phyloP scores from a whole-genome alignment of 2,888 invertebrate genomes.

The Lasioglossum lativentre region DNA sequence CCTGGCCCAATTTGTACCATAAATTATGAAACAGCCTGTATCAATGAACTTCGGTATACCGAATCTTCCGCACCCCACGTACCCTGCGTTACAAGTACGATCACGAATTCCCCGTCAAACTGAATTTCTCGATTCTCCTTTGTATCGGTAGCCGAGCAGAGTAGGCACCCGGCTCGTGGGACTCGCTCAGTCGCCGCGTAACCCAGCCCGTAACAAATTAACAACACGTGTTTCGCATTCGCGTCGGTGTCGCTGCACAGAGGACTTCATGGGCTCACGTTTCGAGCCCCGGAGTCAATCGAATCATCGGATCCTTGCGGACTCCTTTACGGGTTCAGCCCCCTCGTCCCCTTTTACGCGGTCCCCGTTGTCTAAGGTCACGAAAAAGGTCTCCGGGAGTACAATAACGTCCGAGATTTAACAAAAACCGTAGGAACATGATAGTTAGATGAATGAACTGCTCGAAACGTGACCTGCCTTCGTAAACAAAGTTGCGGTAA shows the following conservation, averaged over 20 bases:
- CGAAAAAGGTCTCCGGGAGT: background rate
- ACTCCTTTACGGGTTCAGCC: background rate
- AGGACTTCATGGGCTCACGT: constrained; percentile 19
- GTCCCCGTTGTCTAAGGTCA: constrained; percentile 5
- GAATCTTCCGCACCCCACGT: background rate
- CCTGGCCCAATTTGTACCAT: too few relatives aligned
- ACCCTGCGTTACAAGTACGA: constrained; percentile 14
- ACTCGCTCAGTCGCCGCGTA: constrained; percentile 26
- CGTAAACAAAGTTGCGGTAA: background rate
- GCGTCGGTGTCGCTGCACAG: constrained; percentile 15
- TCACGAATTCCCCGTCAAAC: constrained; percentile 48
- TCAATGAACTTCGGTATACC: background rate
- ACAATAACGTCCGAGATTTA: background rate
- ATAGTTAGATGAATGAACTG: background rate
- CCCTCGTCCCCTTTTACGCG: background rate
- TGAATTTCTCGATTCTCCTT: constrained; percentile 53
- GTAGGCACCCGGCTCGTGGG: constrained; percentile 20
- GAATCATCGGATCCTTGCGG: constrained; percentile 31
- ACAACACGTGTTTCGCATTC: constrained; percentile 59
- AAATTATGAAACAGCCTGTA: too few relatives aligned
- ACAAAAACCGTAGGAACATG: background rate
- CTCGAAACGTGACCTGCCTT: background rate
- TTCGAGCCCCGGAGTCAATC: constrained; percentile 30
- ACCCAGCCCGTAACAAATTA: constrained; percentile 51
- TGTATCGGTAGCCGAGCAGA: constrained; percentile 25